These are phyloP conservation scores for Dicycla oo DNA, from an alignment of 2,888 invertebrate species.

Conservation along the genomic window DNA sequence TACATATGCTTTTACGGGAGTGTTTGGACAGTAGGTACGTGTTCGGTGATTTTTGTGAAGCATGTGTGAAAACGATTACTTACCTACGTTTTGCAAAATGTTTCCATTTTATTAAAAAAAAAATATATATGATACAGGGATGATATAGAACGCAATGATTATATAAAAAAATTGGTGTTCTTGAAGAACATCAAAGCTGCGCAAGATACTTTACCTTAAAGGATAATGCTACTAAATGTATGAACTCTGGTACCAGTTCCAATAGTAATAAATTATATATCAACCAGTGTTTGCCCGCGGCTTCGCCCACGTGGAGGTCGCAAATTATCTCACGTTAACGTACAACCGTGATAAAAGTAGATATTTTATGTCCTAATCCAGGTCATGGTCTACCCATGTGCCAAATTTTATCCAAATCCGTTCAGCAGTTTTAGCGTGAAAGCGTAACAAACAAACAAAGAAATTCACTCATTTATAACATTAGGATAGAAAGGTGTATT, in stretches of 20 bases:
- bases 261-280: neutral
- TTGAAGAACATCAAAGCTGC: neutral
- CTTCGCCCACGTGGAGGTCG: too few relatives aligned
- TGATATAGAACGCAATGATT: neutral
- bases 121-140: neutral
- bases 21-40: neutral
- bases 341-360: too few relatives aligned
- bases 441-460: too few relatives aligned
- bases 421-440: too few relatives aligned
- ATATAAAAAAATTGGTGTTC: neutral
- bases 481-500: neutral
- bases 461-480: too few relatives aligned
- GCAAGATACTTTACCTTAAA: neutral
- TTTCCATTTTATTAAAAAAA: too few relatives aligned
- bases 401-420: too few relatives aligned
- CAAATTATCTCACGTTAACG: too few relatives aligned
- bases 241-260: neutral
- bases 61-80: neutral
- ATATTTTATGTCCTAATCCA: too few relatives aligned
- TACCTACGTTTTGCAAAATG: neutral
- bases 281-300: too few relatives aligned
- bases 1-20: conserved; percentile 9
- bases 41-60: neutral
- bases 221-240: neutral
- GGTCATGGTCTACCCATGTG: too few relatives aligned